Conservation (phyloP, 2,797 vertebrate genomes). For the Acropternis orthonyx region DNA sequence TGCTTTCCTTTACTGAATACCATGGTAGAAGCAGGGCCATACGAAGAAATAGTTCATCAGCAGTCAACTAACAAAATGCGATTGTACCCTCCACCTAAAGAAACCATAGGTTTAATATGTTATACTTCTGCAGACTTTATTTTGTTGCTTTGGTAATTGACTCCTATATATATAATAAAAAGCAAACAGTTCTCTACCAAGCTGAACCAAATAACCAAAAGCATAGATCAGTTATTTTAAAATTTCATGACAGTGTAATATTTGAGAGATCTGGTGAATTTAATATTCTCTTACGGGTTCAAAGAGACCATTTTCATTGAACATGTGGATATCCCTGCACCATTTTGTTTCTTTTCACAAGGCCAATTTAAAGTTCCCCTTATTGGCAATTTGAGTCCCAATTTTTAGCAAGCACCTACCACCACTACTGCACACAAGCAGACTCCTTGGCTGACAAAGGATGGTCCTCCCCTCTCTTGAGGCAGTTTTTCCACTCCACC, state of each 20-base stretch:
- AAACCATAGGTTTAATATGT: neutral
- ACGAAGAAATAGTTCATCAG: neutral
- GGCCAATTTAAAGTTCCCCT: neutral
- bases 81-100: fast-evolving
- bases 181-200: neutral
- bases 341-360: neutral
- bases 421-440: neutral
- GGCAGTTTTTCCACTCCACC: neutral
- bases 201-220: neutral
- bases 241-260: neutral
- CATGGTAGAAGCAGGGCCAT: neutral
- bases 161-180: neutral
- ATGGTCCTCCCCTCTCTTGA: neutral
- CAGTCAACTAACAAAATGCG: neutral
- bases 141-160: neutral
- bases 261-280: neutral
- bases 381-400: neutral
- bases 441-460: neutral
- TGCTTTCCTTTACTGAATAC: neutral
- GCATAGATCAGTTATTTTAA: neutral
- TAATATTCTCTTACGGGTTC: neutral
- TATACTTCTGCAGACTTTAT: neutral
- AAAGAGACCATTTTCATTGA: fast-evolving
- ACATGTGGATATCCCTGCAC: fast-evolving
- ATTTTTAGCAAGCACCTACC: neutral